Evolutionary conservation across 2,113 vertebrate genomes (phyloP), one percentile per base, ranked within the genome.

Genomic region (Elephas maximus): DNA sequence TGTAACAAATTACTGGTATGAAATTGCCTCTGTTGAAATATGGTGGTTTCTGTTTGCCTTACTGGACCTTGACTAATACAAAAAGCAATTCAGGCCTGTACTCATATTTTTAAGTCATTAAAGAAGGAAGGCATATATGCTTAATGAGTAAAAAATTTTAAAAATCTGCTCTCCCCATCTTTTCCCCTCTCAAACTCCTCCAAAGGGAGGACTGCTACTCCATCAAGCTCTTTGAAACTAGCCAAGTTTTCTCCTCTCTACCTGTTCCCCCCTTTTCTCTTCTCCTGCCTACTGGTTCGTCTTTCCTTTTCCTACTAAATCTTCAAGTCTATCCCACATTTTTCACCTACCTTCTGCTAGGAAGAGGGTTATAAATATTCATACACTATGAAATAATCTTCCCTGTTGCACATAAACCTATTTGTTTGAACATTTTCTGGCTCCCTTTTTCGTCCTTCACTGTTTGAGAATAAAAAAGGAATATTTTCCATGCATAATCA

Each of bases 11-110:
- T 79, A 30, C n/a, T 91, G n/a, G 45, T 57, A 28, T 96, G 78
- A 86, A 94, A 97, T 57, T 86, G n/a, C 45, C 53, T 78, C n/a
- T 93, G 48, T 89, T 76, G 90, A 96, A 97, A 95, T 85, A 65
- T 3, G 2, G 26, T 87, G 57, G 45, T 57, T 95, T 95, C 73
- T 94, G 44, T 69, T 93, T 86, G 86, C 71, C 53, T 88, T 90
- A 79, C 33, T 96, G 44, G 62, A 76, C 28, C 93, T 94, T 84
- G 60, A 90, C 73, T 62, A n/a, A 96, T 69, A 92, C 33, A 92
- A 63, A 96, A 94, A 85, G 37, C 82, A 94, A 96, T 53, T 95
- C 37, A 81, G 37, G 78, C n/a, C 23, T 88, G 2, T 85, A 51
- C 26, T 90, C 24, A 93, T 51, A 90, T 88, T 71, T 53, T 88